Percentiles rank a stretch among this genome's conserved stretches.
Evolutionary conservation across 2,888 invertebrate species (phyloP).

Genomic region (Drosophila borealis): DNA sequence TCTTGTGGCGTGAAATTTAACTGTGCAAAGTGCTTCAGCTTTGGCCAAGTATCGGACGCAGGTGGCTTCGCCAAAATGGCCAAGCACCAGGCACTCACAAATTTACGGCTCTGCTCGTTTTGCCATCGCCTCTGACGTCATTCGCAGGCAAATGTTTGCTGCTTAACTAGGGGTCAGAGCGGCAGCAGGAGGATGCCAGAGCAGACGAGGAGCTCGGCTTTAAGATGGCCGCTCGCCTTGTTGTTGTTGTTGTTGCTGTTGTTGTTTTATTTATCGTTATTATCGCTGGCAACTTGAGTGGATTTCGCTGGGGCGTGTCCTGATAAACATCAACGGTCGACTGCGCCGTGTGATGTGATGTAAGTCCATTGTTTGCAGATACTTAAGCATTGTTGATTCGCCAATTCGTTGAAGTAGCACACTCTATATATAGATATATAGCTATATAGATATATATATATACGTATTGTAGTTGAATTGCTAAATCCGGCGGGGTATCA

Average conservation of each 20-base stretch:
- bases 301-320: constrained; percentile 52
- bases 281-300: constrained; percentile 60
- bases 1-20: constrained; percentile 54
- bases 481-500: constrained; percentile 13
- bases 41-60: constrained; percentile 43
- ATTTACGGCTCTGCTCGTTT: constrained; percentile 25
- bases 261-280: constrained; percentile 64
- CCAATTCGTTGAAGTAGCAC: constrained; percentile 32
- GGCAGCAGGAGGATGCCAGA: background rate
- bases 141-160: constrained; percentile 61
- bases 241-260: too few species aligned
- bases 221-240: constrained; percentile 34
- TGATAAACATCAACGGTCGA: constrained; percentile 42
- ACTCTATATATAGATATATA: background rate
- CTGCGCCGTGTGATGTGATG: constrained; percentile 31
- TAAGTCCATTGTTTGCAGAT: constrained; percentile 57
- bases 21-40: constrained; percentile 40
- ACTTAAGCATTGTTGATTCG: constrained; percentile 46
- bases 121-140: constrained; percentile 58
- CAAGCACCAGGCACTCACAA: constrained; percentile 13
- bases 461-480: constrained; percentile 15
- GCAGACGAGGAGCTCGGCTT: constrained; percentile 26
- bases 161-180: constrained; percentile 52
- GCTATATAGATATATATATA: background rate
- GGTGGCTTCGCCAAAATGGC: constrained; percentile 38